A percentile compares a stretch with the other conserved stretches of the same genome.
Evolutionary conservation across 2,113 vertebrate genomes (phyloP).

Genomic region (Reinhardtius hippoglossoides): DNA sequence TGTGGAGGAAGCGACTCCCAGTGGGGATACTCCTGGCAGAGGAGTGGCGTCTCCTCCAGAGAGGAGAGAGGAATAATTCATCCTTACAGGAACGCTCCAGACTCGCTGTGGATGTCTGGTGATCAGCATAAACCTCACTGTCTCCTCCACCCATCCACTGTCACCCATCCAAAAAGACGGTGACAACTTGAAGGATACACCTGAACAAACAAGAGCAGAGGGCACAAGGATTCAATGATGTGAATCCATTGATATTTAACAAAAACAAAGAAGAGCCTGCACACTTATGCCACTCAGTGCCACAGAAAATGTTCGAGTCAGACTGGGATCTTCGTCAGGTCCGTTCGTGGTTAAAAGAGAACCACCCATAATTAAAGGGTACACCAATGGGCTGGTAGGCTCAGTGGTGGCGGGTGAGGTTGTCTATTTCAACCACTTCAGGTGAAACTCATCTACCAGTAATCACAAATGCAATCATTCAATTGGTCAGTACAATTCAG

Average conservation of each 20-base stretch:
- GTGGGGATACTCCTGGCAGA: constrained; percentile 61
- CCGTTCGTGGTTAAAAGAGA: too few species aligned
- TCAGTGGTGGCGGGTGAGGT: too few species aligned
- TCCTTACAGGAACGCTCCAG: constrained; percentile 31
- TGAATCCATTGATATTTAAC: neutral
- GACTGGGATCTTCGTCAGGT: too few species aligned
- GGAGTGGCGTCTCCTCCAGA: constrained; percentile 45
- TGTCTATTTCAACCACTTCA: too few species aligned
- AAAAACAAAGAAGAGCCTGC: too few species aligned
- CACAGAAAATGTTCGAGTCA: too few species aligned
- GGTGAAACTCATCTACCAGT: too few species aligned
- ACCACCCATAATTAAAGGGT: neutral
- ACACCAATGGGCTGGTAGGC: too few species aligned
- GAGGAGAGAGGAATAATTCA: constrained; percentile 62
- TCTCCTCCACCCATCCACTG: neutral
- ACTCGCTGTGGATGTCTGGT: constrained; percentile 1
- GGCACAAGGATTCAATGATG: neutral
- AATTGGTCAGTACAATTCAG: too few species aligned
- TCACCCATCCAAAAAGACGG: neutral
- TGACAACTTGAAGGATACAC: neutral
- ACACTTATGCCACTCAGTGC: too few species aligned
- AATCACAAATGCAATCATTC: too few species aligned
- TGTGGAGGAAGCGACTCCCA: constrained; percentile 65
- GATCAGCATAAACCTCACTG: neutral
- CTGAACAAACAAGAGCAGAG: neutral